A percentile compares a stretch with the other conserved stretches of the same genome.
Conservation (phyloP, 2,113 vertebrate species). For the Muscicapa adusta region DNA sequence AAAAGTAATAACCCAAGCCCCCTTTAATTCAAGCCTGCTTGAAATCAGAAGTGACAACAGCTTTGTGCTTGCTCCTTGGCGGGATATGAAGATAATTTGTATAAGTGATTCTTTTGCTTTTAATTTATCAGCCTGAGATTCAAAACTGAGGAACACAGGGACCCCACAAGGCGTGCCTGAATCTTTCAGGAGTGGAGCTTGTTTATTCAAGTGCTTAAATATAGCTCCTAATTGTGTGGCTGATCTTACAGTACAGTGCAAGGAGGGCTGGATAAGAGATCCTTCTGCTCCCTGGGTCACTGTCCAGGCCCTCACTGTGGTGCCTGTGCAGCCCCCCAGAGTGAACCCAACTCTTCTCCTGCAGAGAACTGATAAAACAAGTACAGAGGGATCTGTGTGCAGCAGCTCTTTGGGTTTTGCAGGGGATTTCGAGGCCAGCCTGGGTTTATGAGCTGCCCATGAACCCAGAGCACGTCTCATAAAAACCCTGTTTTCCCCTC, state of each 20-base stretch:
- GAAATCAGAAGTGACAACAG: neutral
- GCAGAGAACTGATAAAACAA: neutral
- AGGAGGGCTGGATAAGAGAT: neutral
- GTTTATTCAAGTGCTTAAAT: neutral
- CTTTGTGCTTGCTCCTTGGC: neutral
- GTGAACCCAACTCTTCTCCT: neutral
- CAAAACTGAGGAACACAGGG: neutral
- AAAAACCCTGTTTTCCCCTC: neutral
- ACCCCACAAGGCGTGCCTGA: neutral
- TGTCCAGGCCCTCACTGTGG: rapidly evolving
- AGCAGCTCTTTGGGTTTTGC: neutral
- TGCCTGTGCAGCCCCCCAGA: neutral
- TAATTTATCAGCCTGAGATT: constrained; percentile 2
- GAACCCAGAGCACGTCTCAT: neutral
- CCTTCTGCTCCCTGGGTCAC: neutral
- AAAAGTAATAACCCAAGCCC: neutral
- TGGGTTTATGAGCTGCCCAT: neutral
- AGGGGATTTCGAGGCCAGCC: neutral
- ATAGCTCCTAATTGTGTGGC: neutral
- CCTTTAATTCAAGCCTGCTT: neutral
- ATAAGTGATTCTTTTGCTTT: neutral
- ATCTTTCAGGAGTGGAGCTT: neutral
- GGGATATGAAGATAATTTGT: neutral
- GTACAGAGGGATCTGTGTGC: neutral
- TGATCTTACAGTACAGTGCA: neutral